Evolutionary conservation across 2,113 vertebrate genomes (phyloP).

Genomic region (crab-eating macaque (Macaca fascicularis)): T2T-MFA8v1.1 NC_088388.1:16483501-16484000

Average conservation of each 20-base stretch:
- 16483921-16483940: accelerated
- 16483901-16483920: background rate
- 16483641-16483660: background rate
- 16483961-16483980: background rate
- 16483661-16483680: background rate
- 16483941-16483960: background rate
- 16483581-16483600: background rate
- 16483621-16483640: background rate
- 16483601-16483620: background rate
- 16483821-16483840: background rate
- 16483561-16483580: background rate
- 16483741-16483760: background rate
- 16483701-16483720: background rate
- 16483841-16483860: background rate
- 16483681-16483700: background rate
- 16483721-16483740: background rate
- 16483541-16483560: background rate
- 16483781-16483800: background rate
- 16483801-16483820: background rate
- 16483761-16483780: background rate
- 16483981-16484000: background rate
- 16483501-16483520: background rate
- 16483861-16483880: background rate
- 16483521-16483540: background rate
- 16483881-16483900: too few relatives aligned